Evolutionary conservation across 2,888 invertebrate species (phyloP), one percentile per base, ranked within the genome.

Genomic region (Molorchus minor): DNA sequence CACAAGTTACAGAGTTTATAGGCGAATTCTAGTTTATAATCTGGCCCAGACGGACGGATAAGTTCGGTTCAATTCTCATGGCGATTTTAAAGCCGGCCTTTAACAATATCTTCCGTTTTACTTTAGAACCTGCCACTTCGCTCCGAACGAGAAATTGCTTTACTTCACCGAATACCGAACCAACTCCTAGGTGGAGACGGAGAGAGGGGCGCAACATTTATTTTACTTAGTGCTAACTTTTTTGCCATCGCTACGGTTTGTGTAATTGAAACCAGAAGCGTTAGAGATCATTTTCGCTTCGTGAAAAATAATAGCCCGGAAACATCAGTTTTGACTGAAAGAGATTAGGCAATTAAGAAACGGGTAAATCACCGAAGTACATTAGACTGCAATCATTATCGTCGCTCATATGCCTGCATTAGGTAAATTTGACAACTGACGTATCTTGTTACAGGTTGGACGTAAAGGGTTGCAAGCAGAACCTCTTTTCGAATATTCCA

Each of bases 391-490:
- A n/a, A n/a, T n/a, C n/a, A n/a, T n/a, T n/a, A n/a, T n/a, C n/a
- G n/a, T n/a, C n/a, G n/a, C n/a, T n/a, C n/a, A n/a, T n/a, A n/a
- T n/a, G n/a, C n/a, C n/a, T n/a, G n/a, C n/a, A n/a, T n/a, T n/a
- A n/a, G n/a, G n/a, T n/a, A n/a, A n/a, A n/a, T n/a, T n/a, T n/a
- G n/a, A n/a, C n/a, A n/a, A 25, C 3, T 25, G 8, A 8, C 25
- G 25, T 8, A 25, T 56, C 17, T 52, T 51, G 47, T 66, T 66
- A 20, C 75, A 81, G 80, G 68, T 74, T 81, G 58, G 81, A 81
- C 72, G 75, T 80, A 58, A 81, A 81, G 72, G 80, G 80, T 71
- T 81, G 81, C 71, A 84, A 83, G 68, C 80, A 79, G 67, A 80
- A 77, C 64, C 67, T 79, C 54, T 71, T 81, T 76, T 71, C 81